These are phyloP conservation scores for Enteromius thamalakanensis DNA, from an alignment of 2,797 vertebrate species.

Conservation along the genomic window DNA sequence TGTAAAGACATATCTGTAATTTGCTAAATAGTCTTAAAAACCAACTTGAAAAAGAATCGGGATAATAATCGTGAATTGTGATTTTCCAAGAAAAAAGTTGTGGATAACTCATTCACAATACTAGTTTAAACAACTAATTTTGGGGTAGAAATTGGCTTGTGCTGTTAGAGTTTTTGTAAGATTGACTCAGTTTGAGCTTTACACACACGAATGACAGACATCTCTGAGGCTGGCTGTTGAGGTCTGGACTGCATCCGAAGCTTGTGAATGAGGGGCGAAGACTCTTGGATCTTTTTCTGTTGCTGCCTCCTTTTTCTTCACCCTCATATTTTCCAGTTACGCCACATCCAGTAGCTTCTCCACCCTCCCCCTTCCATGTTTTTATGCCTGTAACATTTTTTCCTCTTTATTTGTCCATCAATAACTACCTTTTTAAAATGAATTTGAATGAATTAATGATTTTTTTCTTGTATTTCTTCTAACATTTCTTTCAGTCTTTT, in stretches of 20 bases:
- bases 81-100: neutral
- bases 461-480: too few relatives aligned
- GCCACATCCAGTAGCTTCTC: neutral
- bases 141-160: neutral
- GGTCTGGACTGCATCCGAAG: constrained; percentile 21
- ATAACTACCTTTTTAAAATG: constrained; percentile 3
- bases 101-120: neutral
- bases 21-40: too few relatives aligned
- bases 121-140: neutral
- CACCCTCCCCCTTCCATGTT: neutral
- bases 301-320: neutral
- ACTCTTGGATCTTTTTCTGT: neutral
- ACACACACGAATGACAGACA: neutral
- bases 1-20: too few relatives aligned
- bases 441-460: neutral
- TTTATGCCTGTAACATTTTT: constrained; percentile 2
- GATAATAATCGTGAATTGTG: too few relatives aligned
- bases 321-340: constrained; percentile 6
- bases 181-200: neutral
- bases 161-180: neutral
- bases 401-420: neutral
- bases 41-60: too few relatives aligned
- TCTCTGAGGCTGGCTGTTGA: constrained; percentile 25
- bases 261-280: constrained; percentile 17
- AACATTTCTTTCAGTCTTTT: neutral